phyloP scores from a whole-genome alignment of 2,797 vertebrate genomes.

The Xiphophorus birchmanni region DNA sequence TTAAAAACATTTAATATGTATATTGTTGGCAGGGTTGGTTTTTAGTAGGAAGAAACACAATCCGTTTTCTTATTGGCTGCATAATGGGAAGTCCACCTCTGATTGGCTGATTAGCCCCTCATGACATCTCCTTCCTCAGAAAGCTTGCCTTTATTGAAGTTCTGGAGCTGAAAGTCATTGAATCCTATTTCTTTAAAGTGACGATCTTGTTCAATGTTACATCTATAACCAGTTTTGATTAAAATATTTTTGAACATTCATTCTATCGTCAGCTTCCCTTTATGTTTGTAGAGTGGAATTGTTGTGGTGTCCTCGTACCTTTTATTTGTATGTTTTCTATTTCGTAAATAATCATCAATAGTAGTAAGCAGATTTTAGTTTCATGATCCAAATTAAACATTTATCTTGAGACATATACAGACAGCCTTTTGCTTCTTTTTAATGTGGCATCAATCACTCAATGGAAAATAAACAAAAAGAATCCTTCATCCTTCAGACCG shows the following conservation, averaged over 20 bases:
- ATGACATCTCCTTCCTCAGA: background rate
- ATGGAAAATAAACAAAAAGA: no score
- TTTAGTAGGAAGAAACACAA: background rate
- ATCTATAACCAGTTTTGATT: background rate
- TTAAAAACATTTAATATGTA: background rate
- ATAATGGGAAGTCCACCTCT: background rate
- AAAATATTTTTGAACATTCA: background rate
- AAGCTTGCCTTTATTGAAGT: background rate
- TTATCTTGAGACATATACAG: background rate
- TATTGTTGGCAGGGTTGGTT: background rate
- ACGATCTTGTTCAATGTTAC: background rate
- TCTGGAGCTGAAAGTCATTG: background rate
- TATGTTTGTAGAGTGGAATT: background rate
- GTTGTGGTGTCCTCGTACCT: background rate
- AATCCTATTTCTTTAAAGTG: background rate
- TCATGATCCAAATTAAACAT: background rate
- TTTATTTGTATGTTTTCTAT: background rate
- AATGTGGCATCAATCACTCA: background rate
- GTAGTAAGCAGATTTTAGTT: background rate
- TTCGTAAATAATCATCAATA: background rate
- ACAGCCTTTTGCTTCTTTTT: background rate
- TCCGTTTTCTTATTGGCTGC: background rate
- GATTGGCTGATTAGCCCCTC: background rate
- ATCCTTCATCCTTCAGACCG: background rate
- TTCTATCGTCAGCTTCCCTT: background rate